A percentile compares a stretch with the other conserved stretches of the same genome.
These are phyloP conservation scores for Phyllostomus discolor DNA, from an alignment of 2,113 vertebrate genomes.

Conservation along the genomic window DNA sequence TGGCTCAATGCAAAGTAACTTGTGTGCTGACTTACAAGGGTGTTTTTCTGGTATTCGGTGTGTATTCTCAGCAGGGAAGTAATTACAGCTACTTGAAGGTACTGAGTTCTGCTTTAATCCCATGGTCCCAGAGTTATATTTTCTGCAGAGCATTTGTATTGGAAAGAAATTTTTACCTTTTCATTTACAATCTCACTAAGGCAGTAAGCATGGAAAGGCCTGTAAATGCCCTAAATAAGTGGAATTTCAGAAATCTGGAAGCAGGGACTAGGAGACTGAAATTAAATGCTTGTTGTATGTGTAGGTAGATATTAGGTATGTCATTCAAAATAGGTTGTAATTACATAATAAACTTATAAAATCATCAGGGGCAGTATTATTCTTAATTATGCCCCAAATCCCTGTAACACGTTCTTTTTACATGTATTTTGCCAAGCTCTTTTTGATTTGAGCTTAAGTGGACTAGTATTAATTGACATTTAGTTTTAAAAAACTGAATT, in stretches of 20 bases:
- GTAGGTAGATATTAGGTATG: not conserved
- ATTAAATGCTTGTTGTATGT: not conserved
- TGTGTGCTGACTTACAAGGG: not conserved
- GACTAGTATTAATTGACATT: not conserved
- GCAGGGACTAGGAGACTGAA: not conserved
- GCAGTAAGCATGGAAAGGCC: not conserved
- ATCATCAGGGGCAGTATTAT: not conserved
- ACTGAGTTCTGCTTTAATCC: slow-evolving; percentile 3
- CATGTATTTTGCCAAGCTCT: not conserved
- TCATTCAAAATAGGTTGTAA: not conserved
- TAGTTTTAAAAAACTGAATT: not conserved
- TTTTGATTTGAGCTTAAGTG: slow-evolving; percentile 13
- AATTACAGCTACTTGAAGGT: not conserved
- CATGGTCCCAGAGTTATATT: not conserved
- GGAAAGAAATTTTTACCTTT: not conserved
- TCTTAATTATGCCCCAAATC: not conserved
- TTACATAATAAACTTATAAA: slow-evolving; percentile 43
- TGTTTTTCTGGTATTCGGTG: not conserved
- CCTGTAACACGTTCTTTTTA: not conserved
- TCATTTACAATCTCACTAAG: not conserved
- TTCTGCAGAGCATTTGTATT: slow-evolving; percentile 37
- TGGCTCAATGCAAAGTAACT: not conserved
- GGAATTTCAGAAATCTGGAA: slow-evolving; percentile 67
- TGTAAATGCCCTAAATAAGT: slow-evolving; percentile 34
- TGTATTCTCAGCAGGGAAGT: not conserved